Conservation (phyloP, 2,888 invertebrate genomes). For the Microctonus brassicae region DNA sequence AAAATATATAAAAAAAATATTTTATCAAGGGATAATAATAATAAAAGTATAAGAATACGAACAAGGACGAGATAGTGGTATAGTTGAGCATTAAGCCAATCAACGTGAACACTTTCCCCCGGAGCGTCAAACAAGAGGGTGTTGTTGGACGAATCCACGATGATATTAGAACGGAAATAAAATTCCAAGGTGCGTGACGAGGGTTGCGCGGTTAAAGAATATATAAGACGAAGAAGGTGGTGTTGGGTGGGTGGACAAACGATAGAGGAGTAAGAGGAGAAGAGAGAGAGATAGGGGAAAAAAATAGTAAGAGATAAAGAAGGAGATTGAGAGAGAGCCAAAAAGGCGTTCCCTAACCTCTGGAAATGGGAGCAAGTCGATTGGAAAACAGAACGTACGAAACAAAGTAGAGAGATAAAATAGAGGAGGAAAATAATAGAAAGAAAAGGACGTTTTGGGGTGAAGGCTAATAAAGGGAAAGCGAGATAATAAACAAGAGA, state of each 20-base stretch:
- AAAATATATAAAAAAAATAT: not conserved
- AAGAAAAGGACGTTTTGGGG: not conserved
- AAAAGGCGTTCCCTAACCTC: slow-evolving; percentile 44
- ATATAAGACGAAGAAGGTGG: slow-evolving; percentile 31
- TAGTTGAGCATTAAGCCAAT: slow-evolving; percentile 10
- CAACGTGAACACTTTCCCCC: slow-evolving; percentile 19
- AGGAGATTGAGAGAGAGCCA: slow-evolving; percentile 26
- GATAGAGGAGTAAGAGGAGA: slow-evolving; percentile 16
- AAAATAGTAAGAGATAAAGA: no score
- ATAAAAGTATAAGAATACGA: not conserved
- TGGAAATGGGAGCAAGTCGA: slow-evolving; percentile 29
- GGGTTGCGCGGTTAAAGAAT: slow-evolving; percentile 35
- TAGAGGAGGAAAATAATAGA: not conserved
- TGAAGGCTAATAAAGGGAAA: not conserved
- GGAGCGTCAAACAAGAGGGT: slow-evolving; percentile 3
- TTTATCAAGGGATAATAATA: not conserved
- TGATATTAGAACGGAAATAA: slow-evolving; percentile 24
- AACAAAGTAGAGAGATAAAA: slow-evolving; percentile 21
- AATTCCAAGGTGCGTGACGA: slow-evolving; percentile 34
- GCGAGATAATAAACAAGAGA: not conserved
- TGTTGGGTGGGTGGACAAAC: not conserved
- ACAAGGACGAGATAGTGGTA: not conserved
- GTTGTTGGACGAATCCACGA: slow-evolving; percentile 10
- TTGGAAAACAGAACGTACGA: slow-evolving; percentile 20
- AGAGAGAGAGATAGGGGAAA: slow-evolving; percentile 26